phyloP scores from a whole-genome alignment of 2,113 vertebrate species.

The Hypocryptadius cinnamomeus region DNA sequence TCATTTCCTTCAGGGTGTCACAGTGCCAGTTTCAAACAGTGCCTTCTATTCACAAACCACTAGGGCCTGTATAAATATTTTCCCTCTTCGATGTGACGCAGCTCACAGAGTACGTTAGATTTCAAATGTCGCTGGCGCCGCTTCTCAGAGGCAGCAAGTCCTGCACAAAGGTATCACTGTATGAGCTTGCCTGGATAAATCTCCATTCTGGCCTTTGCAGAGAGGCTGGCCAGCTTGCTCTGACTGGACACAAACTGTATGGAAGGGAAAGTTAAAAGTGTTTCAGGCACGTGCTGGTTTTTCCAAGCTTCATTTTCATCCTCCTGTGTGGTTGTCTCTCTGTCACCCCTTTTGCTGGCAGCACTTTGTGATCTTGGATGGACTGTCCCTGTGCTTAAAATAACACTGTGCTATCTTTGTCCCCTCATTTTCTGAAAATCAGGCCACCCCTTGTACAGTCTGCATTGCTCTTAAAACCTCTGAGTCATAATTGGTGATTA shows the following conservation, averaged over 20 bases:
- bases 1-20: conserved; percentile 37
- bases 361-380: not conserved
- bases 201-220: not conserved
- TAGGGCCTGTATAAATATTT: conserved; percentile 9
- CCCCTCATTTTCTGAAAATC: conserved; percentile 30
- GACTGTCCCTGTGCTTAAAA: not conserved
- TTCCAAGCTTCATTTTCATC: not conserved
- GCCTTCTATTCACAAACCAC: conserved; percentile 17
- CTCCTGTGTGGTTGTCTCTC: not conserved
- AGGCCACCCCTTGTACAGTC: conserved; percentile 20
- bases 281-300: not conserved
- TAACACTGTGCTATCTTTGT: not conserved
- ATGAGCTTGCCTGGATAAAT: not conserved
- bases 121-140: not conserved
- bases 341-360: not conserved
- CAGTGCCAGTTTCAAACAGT: conserved; percentile 49
- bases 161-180: not conserved
- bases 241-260: not conserved
- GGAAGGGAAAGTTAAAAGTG: not conserved
- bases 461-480: conserved; percentile 33
- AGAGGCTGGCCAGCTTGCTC: not conserved
- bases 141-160: not conserved
- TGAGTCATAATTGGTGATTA: conserved; percentile 62
- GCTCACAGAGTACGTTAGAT: not conserved
- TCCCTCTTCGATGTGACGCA: not conserved